Conservation (phyloP, 2,888 invertebrate genomes). For the Sepiola atlantica region DNA sequence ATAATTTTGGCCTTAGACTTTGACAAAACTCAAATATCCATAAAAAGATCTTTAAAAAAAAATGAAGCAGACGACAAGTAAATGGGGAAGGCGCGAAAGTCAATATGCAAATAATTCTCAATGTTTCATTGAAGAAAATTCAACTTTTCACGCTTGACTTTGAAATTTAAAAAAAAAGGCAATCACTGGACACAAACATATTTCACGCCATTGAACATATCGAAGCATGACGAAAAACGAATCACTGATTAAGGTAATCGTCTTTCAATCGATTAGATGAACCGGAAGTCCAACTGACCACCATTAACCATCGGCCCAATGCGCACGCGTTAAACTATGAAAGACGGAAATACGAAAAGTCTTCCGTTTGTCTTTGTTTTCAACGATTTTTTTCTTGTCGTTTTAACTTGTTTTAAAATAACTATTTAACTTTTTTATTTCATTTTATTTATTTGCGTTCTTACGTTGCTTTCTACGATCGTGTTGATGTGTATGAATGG, state of each 20-base stretch:
- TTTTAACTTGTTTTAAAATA: too few species aligned
- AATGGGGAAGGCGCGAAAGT: background rate
- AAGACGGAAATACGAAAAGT: background rate
- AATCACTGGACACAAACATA: background rate
- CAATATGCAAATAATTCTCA: background rate
- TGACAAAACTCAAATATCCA: too few species aligned
- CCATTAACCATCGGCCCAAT: background rate
- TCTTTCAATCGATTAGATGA: conserved; percentile 6
- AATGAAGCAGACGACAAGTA: too few species aligned
- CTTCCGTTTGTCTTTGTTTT: background rate
- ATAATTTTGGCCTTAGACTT: too few species aligned
- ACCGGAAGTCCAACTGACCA: background rate
- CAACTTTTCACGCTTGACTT: background rate
- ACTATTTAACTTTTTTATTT: too few species aligned
- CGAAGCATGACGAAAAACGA: background rate
- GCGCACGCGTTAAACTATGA: background rate
- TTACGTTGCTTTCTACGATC: too few species aligned
- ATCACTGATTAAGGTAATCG: background rate
- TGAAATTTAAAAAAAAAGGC: background rate
- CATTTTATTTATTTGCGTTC: too few species aligned
- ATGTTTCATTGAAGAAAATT: background rate
- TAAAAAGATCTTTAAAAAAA: too few species aligned
- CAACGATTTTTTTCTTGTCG: background rate
- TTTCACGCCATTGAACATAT: background rate
- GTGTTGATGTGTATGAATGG: too few species aligned